These are phyloP conservation scores for Megaceryle maxima DNA, from an alignment of 2,113 vertebrate species.

Conservation along the genomic window DNA sequence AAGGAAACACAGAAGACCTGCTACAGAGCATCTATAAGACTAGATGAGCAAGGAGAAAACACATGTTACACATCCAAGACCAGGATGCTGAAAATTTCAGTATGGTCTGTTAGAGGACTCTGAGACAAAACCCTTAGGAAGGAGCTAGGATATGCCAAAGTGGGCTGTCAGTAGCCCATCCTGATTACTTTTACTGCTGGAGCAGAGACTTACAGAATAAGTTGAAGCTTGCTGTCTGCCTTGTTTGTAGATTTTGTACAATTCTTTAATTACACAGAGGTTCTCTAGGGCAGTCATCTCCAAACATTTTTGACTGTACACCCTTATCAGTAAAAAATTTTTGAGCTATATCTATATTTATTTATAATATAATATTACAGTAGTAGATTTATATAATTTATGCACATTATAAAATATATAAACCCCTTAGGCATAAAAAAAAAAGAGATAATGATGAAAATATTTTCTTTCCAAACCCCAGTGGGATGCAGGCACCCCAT, in stretches of 20 bases:
- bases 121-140: background rate
- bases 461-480: background rate
- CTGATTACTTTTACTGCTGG: background rate
- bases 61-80: background rate
- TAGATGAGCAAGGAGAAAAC: background rate
- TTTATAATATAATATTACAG: background rate
- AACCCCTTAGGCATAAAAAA: background rate
- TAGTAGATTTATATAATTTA: background rate
- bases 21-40: background rate
- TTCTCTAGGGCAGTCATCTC: background rate
- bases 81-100: background rate
- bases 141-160: background rate
- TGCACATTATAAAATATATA: background rate
- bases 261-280: background rate
- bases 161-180: background rate
- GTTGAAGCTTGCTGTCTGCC: background rate
- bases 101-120: background rate
- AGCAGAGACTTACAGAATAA: background rate
- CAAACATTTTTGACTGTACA: background rate
- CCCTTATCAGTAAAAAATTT: background rate
- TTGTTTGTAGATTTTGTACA: background rate
- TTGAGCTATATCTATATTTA: background rate
- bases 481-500: rapidly evolving
- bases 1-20: background rate
- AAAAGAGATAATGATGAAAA: background rate